phyloP scores from a whole-genome alignment of 2,888 invertebrate genomes.

The Alloscopus bannaensis region DNA sequence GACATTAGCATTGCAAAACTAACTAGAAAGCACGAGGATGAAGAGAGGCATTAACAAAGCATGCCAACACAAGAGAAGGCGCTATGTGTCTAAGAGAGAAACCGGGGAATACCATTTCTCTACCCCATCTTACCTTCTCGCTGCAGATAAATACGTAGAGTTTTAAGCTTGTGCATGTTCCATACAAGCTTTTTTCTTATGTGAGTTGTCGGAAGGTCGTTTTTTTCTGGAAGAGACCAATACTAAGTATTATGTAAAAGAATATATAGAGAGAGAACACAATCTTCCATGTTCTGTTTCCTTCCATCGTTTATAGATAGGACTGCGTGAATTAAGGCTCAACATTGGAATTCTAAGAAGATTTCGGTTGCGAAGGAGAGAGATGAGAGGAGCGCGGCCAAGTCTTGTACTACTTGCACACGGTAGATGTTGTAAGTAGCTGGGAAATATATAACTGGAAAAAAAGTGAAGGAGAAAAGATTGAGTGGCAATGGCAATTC shows the following conservation, averaged over 20 bases:
- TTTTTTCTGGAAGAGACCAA: too few species aligned
- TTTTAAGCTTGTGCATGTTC: too few species aligned
- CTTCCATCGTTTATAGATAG: slow-evolving; percentile 20
- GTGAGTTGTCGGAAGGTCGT: neutral
- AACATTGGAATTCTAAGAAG: slow-evolving; percentile 25
- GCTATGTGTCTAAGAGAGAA: too few species aligned
- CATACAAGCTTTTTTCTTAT: neutral
- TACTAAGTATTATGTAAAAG: slow-evolving; percentile 11
- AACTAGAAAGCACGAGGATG: slow-evolving; percentile 16
- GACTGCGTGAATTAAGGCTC: slow-evolving; percentile 39
- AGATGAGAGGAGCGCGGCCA: neutral
- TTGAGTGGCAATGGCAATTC: slow-evolving; percentile 56
- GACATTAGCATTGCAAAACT: slow-evolving; percentile 50
- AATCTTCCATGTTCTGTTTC: neutral
- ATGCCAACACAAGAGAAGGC: too few species aligned
- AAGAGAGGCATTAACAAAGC: too few species aligned
- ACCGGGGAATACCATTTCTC: too few species aligned
- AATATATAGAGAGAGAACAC: neutral
- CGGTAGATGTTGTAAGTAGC: neutral
- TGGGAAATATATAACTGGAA: too few species aligned
- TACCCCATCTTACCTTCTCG: too few species aligned
- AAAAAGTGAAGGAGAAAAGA: slow-evolving; percentile 27
- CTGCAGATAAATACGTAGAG: too few species aligned
- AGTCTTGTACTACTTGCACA: neutral
- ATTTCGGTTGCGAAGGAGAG: neutral